Evolutionary conservation across 1,140 invertebrate genomes (phyloP), one percentile per base, ranked within the genome.

Genomic region (Diorhabda carinulata): DNA sequence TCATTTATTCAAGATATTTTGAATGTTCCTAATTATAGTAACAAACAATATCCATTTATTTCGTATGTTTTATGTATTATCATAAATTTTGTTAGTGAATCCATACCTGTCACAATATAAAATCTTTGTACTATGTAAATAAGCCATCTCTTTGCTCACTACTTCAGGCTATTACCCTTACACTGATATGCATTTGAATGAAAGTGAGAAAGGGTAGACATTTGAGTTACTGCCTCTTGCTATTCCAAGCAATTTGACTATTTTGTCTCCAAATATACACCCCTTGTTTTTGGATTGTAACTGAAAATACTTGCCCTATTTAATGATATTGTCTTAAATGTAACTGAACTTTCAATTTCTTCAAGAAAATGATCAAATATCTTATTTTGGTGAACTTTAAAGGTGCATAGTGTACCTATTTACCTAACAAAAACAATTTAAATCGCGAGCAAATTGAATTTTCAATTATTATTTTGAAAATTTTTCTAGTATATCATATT

Each of bases 131-230:
- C n/a, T 64, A 64, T 64, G 63, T 64, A 64, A 64, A 64, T 64
- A 64, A 62, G 61, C 63, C 25, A 47, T 52, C 44, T 63, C 61
- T 64, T 56, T 47, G 25, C 45, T 64, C 47, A 64, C 63, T 64
- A 52, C 61, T 47, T 64, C 40, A 64, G 63, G 42, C 63, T 52
- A 64, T 64, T 64, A 57, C 41, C 9, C 63, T 64, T 52, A 64
- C 45, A 64, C 63, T 64, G 63, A 64, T 64, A 64, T 64, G 63
- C 63, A 64, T 64, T 45, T 64, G 63, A 64, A 64, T 64, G 47
- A 64, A 64, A 64, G 44, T 45, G 43, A 25, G 45, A 25, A 42
- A 47, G 63, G 63, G 61, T 62, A 43, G 44, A 43, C 41, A 43
- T 62, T 62, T 62, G 61, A 62, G 43, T 62, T 62, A 43, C 43